phyloP scores from a whole-genome alignment of 1,140 invertebrate species.

The Sycophaga agraensis region DNA sequence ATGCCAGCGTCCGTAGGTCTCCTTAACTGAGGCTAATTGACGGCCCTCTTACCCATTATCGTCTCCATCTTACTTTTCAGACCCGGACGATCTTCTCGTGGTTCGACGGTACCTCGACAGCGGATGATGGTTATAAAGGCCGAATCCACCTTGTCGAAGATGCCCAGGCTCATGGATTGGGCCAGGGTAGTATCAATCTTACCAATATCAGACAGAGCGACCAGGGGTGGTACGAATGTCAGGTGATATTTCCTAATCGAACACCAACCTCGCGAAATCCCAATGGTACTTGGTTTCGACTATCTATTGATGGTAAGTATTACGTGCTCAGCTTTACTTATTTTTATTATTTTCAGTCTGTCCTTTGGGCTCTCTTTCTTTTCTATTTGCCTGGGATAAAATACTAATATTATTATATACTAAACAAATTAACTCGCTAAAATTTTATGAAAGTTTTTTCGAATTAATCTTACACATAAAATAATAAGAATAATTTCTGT shows the following conservation, averaged over 20 bases:
- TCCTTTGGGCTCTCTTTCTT: too few relatives aligned
- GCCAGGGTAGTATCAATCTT: constrained; percentile 82
- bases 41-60: neutral
- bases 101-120: constrained; percentile 73
- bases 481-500: too few relatives aligned
- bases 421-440: too few relatives aligned
- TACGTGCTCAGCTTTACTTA: too few relatives aligned
- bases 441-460: too few relatives aligned
- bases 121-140: constrained; percentile 72
- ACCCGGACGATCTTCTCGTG: constrained; percentile 74
- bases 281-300: constrained; percentile 88
- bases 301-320: constrained; percentile 78
- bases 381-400: too few relatives aligned
- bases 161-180: constrained; percentile 57
- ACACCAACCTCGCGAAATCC: constrained; percentile 75
- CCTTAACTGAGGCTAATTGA: constrained; percentile 14
- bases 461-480: too few relatives aligned
- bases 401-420: too few relatives aligned
- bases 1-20: neutral
- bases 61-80: constrained; percentile 57
- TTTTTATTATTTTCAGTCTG: too few relatives aligned
- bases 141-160: constrained; percentile 68
- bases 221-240: constrained; percentile 90
- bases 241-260: constrained; percentile 84
- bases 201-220: constrained; percentile 87